Evolutionary conservation across 2,113 vertebrate species (phyloP).

Genomic region (Sinocyclocheilus grahami): DNA sequence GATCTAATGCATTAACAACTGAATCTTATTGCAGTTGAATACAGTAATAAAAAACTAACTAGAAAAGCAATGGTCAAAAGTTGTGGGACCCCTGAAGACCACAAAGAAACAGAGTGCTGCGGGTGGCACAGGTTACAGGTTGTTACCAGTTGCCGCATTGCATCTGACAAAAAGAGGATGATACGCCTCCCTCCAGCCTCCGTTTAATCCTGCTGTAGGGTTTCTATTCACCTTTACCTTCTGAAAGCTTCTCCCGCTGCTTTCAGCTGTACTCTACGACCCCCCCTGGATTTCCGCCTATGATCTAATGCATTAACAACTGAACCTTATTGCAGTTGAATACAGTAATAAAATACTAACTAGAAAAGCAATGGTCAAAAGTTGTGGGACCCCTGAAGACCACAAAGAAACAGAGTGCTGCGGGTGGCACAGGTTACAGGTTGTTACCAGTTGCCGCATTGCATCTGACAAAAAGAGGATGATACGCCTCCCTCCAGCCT

Average conservation of each 20-base stretch:
- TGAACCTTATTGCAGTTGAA: neutral
- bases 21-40: neutral
- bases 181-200: too few relatives aligned
- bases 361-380: neutral
- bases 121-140: neutral
- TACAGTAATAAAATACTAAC: neutral
- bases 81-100: neutral
- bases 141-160: too few relatives aligned
- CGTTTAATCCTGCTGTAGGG: too few relatives aligned
- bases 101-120: neutral
- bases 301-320: neutral
- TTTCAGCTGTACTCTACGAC: too few relatives aligned
- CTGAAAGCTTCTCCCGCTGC: too few relatives aligned
- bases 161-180: too few relatives aligned
- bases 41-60: neutral
- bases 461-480: neutral
- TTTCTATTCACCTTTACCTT: too few relatives aligned
- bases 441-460: neutral
- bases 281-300: too few relatives aligned
- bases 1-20: neutral
- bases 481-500: slow-evolving; percentile 9
- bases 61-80: neutral
- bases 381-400: neutral
- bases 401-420: neutral
- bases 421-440: neutral